A percentile compares a stretch with the other conserved stretches of the same genome.
Conservation (phyloP, 1,140 invertebrate species). For the Drosophila littoralis region DNA sequence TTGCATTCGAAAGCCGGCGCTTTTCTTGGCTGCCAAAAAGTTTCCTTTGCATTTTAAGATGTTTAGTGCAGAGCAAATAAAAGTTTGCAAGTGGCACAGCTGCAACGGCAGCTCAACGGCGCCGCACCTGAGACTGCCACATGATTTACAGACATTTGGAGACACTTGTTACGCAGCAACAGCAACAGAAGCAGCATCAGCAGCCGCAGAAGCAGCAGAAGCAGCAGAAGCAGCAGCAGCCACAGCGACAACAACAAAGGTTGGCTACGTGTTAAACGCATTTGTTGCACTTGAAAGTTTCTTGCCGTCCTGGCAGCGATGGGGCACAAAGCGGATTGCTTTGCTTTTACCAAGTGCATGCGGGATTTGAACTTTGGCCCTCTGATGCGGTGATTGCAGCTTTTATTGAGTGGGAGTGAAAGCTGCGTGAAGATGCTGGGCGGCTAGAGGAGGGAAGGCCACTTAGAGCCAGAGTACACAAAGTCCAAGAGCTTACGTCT, state of each 20-base stretch:
- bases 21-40: conserved; percentile 40
- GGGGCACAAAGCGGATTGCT: conserved; percentile 49
- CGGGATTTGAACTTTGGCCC: conserved; percentile 67
- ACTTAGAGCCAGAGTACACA: conserved; percentile 18
- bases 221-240: conserved; percentile 3
- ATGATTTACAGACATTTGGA: conserved; percentile 23
- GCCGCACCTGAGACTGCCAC: conserved; percentile 57
- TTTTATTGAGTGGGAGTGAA: conserved; percentile 59
- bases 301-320: not conserved
- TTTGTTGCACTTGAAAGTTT: conserved; percentile 69
- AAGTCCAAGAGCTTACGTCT: conserved; percentile 4
- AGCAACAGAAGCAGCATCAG: conserved; percentile 6
- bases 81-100: conserved; percentile 61
- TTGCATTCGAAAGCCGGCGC: conserved; percentile 25
- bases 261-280: conserved; percentile 70
- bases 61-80: conserved; percentile 48
- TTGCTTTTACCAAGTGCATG: conserved; percentile 58
- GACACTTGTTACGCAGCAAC: conserved; percentile 34
- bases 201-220: conserved; percentile 3
- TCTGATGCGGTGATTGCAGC: conserved; percentile 60
- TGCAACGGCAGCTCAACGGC: not conserved
- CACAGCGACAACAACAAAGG: conserved; percentile 10
- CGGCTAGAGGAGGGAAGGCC: not conserved
- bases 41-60: conserved; percentile 40
- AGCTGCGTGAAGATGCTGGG: no score